Percentiles rank a stretch among this genome's conserved stretches.
These are phyloP conservation scores for Acrobeloides nanus DNA, from an alignment of 2,888 invertebrate genomes.

Conservation along the genomic window DNA sequence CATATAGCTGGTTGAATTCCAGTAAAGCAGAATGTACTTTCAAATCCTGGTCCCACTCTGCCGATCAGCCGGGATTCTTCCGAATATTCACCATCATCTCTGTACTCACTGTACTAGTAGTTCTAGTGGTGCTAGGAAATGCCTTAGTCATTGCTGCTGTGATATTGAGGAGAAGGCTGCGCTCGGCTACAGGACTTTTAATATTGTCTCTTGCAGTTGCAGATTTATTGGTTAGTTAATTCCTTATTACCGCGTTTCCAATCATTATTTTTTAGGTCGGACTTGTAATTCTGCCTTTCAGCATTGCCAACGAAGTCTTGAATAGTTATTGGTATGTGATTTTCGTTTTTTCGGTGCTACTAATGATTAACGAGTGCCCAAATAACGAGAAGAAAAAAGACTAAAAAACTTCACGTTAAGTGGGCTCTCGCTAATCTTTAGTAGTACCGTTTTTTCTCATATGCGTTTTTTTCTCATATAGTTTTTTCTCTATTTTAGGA, in stretches of 20 bases:
- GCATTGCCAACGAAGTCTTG: conserved; percentile 80
- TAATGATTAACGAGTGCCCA: no score
- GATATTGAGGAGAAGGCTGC: conserved; percentile 59
- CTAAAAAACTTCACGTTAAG: no score
- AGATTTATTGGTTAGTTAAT: conserved; percentile 67
- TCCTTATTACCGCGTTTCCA: conserved; percentile 1
- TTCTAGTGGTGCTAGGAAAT: conserved; percentile 51
- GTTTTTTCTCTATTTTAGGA: no score
- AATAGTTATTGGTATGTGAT: conserved; percentile 77
- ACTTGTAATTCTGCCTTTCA: conserved; percentile 85
- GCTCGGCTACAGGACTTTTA: conserved; percentile 90
- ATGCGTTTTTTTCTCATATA: no score
- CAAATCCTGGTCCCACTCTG: conserved; percentile 47
- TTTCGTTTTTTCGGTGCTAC: no score
- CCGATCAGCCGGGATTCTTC: conserved; percentile 47
- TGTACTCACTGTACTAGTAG: conserved; percentile 51
- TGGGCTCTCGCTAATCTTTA: no score
- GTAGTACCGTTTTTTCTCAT: no score
- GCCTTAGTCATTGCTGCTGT: conserved; percentile 53
- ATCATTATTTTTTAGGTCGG: conserved; percentile 64
- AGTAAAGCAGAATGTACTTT: conserved; percentile 37
- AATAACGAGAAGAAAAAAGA: no score
- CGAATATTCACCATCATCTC: conserved; percentile 52
- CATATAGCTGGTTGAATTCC: no score
- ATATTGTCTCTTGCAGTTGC: conserved; percentile 92